These are phyloP conservation scores for Heterotilapia buettikoferi DNA, from an alignment of 2,113 vertebrate genomes.

Conservation along the genomic window DNA sequence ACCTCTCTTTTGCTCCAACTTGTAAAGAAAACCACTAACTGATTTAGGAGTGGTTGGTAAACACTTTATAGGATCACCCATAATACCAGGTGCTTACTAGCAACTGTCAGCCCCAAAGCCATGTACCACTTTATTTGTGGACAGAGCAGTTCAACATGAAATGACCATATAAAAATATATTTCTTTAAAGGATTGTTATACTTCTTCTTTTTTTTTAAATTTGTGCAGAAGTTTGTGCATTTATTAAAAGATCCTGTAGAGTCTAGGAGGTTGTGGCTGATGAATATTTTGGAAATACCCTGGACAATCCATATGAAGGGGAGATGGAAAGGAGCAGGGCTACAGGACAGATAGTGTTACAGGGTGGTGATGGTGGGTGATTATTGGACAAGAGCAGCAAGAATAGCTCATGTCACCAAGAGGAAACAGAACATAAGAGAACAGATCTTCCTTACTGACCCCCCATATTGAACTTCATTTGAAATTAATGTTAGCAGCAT, in stretches of 20 bases:
- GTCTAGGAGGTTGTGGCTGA: not conserved
- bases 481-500: not conserved
- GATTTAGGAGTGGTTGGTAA: not conserved
- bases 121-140: not conserved
- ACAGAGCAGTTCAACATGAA: not conserved
- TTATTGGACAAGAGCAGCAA: not conserved
- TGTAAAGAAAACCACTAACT: fast-evolving
- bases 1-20: fast-evolving
- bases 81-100: not conserved
- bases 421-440: not conserved
- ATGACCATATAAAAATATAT: fast-evolving
- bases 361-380: not conserved
- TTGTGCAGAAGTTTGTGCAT: not conserved
- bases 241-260: not conserved
- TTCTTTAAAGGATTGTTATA: not conserved
- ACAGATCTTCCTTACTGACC: not conserved
- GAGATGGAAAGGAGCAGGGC: not conserved
- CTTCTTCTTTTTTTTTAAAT: fast-evolving
- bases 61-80: fast-evolving
- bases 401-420: not conserved
- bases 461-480: not conserved
- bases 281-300: not conserved
- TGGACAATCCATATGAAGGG: not conserved
- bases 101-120: not conserved
- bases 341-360: not conserved